These are phyloP conservation scores for Folsomia manolachei DNA, from an alignment of 2,888 invertebrate genomes.

Conservation along the genomic window DNA sequence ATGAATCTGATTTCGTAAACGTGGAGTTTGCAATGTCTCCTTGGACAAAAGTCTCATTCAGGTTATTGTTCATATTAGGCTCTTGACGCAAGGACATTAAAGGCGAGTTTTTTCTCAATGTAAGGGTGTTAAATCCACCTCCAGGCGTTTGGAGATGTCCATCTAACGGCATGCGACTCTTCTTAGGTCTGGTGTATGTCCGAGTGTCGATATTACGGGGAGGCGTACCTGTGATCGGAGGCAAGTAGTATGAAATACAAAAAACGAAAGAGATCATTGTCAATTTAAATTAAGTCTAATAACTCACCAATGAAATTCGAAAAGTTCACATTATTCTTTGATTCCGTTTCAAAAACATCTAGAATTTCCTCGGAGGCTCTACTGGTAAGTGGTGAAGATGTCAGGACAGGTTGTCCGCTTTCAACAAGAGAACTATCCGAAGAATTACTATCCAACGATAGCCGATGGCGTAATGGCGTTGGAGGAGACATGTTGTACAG, in stretches of 20 bases:
- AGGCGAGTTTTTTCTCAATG: constrained; percentile 11
- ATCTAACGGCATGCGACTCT: constrained; percentile 34
- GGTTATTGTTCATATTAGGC: constrained; percentile 19
- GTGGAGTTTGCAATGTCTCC: neutral
- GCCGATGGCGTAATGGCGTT: neutral
- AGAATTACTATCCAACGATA: neutral
- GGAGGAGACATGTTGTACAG: neutral
- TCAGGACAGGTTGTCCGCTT: neutral
- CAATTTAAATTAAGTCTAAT: neutral
- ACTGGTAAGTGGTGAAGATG: constrained; percentile 2
- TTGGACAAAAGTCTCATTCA: constrained; percentile 41
- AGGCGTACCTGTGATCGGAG: constrained; percentile 18
- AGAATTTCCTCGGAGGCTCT: neutral
- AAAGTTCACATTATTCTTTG: neutral
- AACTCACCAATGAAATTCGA: neutral
- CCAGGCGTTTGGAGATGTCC: neutral
- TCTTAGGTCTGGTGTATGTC: constrained; percentile 44
- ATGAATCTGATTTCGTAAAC: neutral
- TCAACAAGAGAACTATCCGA: neutral
- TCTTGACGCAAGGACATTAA: constrained; percentile 23
- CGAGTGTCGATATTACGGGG: constrained; percentile 37
- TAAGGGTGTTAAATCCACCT: neutral
- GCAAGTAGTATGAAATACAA: neutral
- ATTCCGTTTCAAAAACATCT: neutral
- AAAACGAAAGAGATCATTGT: neutral